Evolutionary conservation across 2,113 vertebrate genomes (phyloP).

Genomic region (Lethenteron camtschaticum): DNA sequence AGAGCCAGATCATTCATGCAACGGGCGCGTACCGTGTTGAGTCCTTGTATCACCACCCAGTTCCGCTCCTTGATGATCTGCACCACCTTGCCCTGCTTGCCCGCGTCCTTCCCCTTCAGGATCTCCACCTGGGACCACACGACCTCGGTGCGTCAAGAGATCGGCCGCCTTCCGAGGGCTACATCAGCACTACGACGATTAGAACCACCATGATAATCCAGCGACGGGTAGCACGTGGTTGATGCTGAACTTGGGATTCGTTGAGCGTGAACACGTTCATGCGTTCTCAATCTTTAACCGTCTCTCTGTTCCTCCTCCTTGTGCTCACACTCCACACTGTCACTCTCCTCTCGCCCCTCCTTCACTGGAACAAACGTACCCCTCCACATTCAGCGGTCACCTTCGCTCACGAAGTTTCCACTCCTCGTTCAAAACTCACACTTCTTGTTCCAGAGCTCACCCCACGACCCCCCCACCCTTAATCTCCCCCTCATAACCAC

Average conservation of each 20-base stretch:
- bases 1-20: background rate
- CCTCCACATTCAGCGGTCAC: no score
- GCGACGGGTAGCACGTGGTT: background rate
- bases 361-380: no score
- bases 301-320: background rate
- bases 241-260: background rate
- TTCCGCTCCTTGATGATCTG: constrained; percentile 51
- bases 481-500: no score
- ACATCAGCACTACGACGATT: background rate
- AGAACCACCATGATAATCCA: background rate
- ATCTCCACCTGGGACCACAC: constrained; percentile 40
- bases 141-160: background rate
- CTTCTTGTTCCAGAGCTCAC: no score
- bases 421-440: no score
- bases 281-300: background rate
- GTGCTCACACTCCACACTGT: background rate
- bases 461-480: no score
- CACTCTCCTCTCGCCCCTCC: no score
- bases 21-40: constrained; percentile 48
- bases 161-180: background rate
- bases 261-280: background rate
- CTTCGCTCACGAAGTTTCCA: no score
- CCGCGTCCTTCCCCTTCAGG: constrained; percentile 44
- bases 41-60: constrained; percentile 59
- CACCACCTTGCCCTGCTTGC: constrained; percentile 53